Evolutionary conservation across 1,140 invertebrate species (phyloP).

Genomic region (Bombus soroeensis): DNA sequence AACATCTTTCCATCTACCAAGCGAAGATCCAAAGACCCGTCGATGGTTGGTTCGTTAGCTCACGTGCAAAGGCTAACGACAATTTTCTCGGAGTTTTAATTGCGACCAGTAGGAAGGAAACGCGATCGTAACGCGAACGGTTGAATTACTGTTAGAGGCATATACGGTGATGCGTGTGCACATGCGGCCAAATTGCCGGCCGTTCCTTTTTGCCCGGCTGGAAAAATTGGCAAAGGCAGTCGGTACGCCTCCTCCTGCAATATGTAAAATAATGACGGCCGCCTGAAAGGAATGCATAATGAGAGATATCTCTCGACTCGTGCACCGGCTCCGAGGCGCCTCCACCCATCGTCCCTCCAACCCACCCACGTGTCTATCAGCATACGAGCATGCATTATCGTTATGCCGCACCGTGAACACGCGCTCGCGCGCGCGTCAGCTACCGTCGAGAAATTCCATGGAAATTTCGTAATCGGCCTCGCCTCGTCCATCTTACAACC

Average conservation of each 20-base stretch:
- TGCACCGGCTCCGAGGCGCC: constrained; percentile 66
- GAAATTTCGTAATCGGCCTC: constrained; percentile 57
- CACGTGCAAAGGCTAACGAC: neutral
- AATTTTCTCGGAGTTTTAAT: constrained; percentile 25
- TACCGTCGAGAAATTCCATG: constrained; percentile 67
- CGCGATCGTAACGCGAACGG: constrained; percentile 39
- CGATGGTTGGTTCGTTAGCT: neutral
- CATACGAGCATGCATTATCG: constrained; percentile 70
- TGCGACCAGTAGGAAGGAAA: neutral
- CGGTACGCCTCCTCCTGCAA: constrained; percentile 71
- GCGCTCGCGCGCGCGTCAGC: constrained; percentile 26
- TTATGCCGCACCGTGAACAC: constrained; percentile 50
- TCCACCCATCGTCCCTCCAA: constrained; percentile 41
- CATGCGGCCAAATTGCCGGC: constrained; percentile 65
- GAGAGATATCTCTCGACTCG: constrained; percentile 66
- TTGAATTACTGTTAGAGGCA: constrained; percentile 59
- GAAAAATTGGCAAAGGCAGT: constrained; percentile 72
- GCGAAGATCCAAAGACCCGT: neutral
- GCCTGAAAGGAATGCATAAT: constrained; percentile 74
- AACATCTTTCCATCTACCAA: neutral
- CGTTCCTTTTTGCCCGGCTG: constrained; percentile 68
- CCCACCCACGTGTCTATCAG: constrained; percentile 69
- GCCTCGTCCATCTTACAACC: neutral
- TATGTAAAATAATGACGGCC: constrained; percentile 74
- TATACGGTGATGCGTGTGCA: constrained; percentile 35